Base-by-base conservation (phyloP, 2,113 vertebrate species). In the Otus sunia region DNA sequence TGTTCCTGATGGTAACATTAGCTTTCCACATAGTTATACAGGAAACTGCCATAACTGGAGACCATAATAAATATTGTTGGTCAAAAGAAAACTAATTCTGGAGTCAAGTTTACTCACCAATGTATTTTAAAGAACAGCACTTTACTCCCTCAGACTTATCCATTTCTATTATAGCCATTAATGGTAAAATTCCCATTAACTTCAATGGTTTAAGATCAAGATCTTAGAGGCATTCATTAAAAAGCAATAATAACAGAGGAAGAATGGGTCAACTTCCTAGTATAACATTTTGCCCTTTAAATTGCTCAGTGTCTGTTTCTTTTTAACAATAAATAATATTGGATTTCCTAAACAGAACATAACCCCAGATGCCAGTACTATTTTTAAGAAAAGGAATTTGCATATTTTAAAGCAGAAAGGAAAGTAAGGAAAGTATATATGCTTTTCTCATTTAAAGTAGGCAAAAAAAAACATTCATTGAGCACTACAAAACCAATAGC, bases 231-330 rank as follows among this genome's bases (percentile, higher is more conserved):
- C 20, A 66, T 50, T 95, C 32, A 90, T 94, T 96, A 96, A 96
- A 94, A 95, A 94, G 30, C 53, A 89, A 90, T 95, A 81, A 93
- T 89, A 94, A 39, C 36, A 78, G 59, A 59, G 41, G 39, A 82
- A 60, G 53, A 74, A 81, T 45, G 4, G 20, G 18, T 96, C 56
- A 94, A 21, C 53, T 77, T 94, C 37, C 63, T 67, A 88, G 34
- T 45, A 32, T 6, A 88, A 82, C 39, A 62, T 47, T 43, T 37
- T 76, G 19, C 68, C 21, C 72, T 88, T 96, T 92, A 86, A 93
- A 85, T 83, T 74, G 4, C 22, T 85, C 49, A 85, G 21, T 14
- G 9, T 43, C 52, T 83, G 6, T 71, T 86, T 73, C 45, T 82
- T 81, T 94, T 66, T 72, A 91, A 14, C 19, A 56, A 67, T 71